Evolutionary conservation across 2,888 invertebrate genomes (phyloP).

Genomic region (Diabrotica balteata): DNA sequence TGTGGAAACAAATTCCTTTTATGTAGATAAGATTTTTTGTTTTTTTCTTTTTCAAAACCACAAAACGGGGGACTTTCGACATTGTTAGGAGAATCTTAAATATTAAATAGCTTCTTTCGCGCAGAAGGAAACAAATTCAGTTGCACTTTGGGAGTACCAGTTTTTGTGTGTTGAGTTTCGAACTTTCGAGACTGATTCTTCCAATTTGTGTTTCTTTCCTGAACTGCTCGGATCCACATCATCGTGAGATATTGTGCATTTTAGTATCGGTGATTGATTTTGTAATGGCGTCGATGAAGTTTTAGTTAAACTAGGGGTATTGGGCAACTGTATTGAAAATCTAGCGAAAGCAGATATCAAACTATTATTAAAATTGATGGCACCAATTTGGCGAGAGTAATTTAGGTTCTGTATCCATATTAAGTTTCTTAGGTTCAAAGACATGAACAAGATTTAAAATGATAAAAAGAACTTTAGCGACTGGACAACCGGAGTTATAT

Average conservation of each 20-base stretch:
- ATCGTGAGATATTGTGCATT: slow-evolving; percentile 5
- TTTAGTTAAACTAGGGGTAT: neutral
- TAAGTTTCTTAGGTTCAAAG: too few relatives aligned
- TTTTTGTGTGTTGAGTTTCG: slow-evolving; percentile 6
- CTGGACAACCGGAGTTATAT: too few relatives aligned
- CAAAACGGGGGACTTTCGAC: slow-evolving; percentile 38
- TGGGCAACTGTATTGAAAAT: slow-evolving; percentile 16
- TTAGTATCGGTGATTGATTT: slow-evolving; percentile 11
- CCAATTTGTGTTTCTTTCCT: slow-evolving; percentile 13
- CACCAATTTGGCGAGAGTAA: slow-evolving; percentile 51
- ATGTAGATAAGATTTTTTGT: neutral
- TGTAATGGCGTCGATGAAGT: slow-evolving; percentile 14
- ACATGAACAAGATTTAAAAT: too few relatives aligned
- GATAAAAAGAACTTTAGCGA: too few relatives aligned
- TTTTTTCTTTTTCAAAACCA: slow-evolving; percentile 37
- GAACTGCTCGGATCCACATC: neutral
- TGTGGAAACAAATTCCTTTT: slow-evolving; percentile 6
- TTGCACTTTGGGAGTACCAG: slow-evolving; percentile 7
- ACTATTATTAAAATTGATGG: slow-evolving; percentile 44
- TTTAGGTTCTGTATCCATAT: too few relatives aligned
- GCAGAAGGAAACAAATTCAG: slow-evolving; percentile 10
- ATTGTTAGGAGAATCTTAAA: slow-evolving; percentile 2
- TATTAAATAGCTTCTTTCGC: slow-evolving; percentile 25
- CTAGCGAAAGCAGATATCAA: slow-evolving; percentile 52
- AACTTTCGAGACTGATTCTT: neutral